Evolutionary conservation across 2,888 invertebrate species (phyloP), one percentile per base, ranked within the genome.

Genomic region (Calameuta filiformis): DNA sequence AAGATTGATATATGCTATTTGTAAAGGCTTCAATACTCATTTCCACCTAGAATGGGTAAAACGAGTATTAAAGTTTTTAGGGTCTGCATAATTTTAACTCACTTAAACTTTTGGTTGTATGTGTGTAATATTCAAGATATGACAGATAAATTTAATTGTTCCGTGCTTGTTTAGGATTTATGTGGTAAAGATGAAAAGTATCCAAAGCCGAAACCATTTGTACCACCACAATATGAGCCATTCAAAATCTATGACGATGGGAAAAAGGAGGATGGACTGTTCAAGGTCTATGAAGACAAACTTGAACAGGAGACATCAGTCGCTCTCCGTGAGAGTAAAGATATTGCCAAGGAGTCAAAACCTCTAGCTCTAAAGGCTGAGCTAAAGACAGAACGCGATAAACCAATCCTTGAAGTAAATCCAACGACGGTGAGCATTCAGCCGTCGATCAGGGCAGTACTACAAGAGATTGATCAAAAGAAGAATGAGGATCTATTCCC

Each of bases 201-300:
- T 79, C 77, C 82, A 34, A 90, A 91, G 82, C 75, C 87, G 76
- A 87, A 89, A 83, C 75, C 81, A 31, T 86, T 84, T 76, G 79
- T 84, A 75, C 85, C 89, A 12, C 85, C 95, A 79, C 95, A 96
- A 88, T 95, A 95, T 92, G 95, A 96, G 92, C 94, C 95, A 71
- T 96, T 96, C 89, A 95, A 95, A 85, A 95, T 96, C 1, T 96
- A 95, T 86, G 96, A 96, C 88, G 96, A 96, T 84, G 56, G 56
- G 15, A 92, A 91, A 77, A 91, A 92, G 73, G 92, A 92, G 12
- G 94, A 89, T 35, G 81, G 82, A 34, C 74, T 73, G 15, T 73
- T 77, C 75, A 90, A 87, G 84, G 83, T 90, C 76, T 90, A 89
- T 76, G 89, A 89, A 80, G 91, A 91, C 79, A 90, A 90, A 79